phyloP scores from a whole-genome alignment of 2,113 vertebrate species.

The Leiothrix lutea region DNA sequence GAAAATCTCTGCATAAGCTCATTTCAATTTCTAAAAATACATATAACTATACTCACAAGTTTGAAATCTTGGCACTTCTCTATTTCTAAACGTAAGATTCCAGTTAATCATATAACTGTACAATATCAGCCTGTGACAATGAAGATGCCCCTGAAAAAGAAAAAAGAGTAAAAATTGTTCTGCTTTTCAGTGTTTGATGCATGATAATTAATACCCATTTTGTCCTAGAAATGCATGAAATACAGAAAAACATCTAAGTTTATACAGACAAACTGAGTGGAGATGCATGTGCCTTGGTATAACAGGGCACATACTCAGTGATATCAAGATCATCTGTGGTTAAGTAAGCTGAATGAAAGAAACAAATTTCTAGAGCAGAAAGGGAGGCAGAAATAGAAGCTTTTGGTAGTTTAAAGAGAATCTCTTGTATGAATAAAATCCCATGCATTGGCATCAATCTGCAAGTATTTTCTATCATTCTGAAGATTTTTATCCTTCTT shows the following conservation, averaged over 20 bases:
- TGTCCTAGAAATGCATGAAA: background rate
- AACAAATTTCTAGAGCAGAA: background rate
- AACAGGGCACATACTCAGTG: background rate
- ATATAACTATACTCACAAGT: background rate
- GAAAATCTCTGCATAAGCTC: constrained; percentile 77
- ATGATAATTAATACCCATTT: background rate
- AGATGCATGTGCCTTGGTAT: background rate
- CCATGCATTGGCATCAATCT: background rate
- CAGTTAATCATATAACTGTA: background rate
- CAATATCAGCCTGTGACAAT: background rate
- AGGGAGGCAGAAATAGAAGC: background rate
- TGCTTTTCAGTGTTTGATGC: background rate
- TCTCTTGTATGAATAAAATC: background rate
- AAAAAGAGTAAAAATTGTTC: background rate
- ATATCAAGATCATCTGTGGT: background rate
- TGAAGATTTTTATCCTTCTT: background rate
- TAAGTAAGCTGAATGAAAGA: background rate
- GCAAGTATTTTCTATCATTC: background rate
- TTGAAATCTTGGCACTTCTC: background rate
- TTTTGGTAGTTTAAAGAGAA: background rate
- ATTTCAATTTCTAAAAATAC: background rate
- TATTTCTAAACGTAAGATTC: background rate
- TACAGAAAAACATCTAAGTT: background rate
- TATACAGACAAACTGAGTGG: background rate
- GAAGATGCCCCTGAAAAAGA: background rate